Percentiles rank a stretch among this genome's conserved stretches.
These are phyloP conservation scores for Indri indri DNA, from an alignment of 2,113 vertebrate species.

Conservation along the genomic window DNA sequence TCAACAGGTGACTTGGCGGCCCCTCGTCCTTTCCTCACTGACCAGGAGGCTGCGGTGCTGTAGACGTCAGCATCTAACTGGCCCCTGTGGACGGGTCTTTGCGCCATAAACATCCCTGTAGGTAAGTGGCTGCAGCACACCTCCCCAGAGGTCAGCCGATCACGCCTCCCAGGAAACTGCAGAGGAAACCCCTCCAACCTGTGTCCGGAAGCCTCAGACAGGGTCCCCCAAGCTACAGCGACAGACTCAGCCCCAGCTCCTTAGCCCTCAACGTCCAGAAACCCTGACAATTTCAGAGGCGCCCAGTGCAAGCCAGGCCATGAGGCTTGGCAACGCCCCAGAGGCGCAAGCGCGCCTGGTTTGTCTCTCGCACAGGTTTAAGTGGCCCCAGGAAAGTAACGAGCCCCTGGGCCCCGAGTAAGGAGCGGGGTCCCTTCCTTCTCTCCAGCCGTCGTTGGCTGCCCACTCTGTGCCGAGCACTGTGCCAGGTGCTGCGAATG, in stretches of 20 bases:
- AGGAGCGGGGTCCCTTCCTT: not conserved
- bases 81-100: rapidly evolving
- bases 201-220: not conserved
- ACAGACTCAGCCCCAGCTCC: not conserved
- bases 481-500: rapidly evolving
- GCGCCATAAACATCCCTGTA: not conserved
- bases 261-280: rapidly evolving
- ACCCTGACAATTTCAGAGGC: rapidly evolving
- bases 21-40: not conserved
- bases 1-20: rapidly evolving
- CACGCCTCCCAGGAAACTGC: not conserved
- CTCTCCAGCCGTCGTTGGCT: too few species aligned
- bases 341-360: rapidly evolving
- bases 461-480: not conserved
- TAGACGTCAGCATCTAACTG: not conserved
- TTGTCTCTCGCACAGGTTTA: too few species aligned
- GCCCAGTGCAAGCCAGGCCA: rapidly evolving
- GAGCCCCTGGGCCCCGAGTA: not conserved
- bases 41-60: rapidly evolving
- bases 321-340: rapidly evolving
- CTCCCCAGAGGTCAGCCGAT: too few species aligned
- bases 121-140: rapidly evolving
- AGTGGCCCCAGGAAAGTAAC: too few species aligned
- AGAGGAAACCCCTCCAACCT: not conserved
- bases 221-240: not conserved